Base-by-base conservation (phyloP, 2,113 vertebrate species). In the Hucho hucho region DNA sequence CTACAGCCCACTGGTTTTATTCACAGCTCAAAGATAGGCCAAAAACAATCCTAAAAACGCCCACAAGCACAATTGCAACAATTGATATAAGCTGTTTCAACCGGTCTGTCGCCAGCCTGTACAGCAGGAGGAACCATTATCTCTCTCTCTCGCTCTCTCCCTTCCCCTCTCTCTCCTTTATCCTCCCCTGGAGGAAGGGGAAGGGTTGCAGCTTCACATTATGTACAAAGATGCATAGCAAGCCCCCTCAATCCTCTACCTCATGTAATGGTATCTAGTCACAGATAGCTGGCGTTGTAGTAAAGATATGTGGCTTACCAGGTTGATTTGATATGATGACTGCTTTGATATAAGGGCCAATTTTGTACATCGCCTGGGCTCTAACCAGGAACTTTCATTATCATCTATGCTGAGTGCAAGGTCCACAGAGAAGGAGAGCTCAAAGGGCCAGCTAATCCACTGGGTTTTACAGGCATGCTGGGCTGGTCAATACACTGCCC, bases 1-100 rank as follows among this genome's bases (percentile, higher is more conserved):
- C 83, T 89, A 76, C 90, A 89, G 87, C 86, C 84, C 88, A 90
- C 88, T 88, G 87, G 84, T 88, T 93, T 91, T 91, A 92, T 90
- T 91, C 87, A 89, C 89, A 84, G 84, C 78, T 56, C 82, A 87
- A 77, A 87, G 87, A 91, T 79, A 74, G 80, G 79, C 88, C 84
- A 82, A 89, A 90, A 87, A 88, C 87, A 87, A 92, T 86, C 84
- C 84, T 49, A 74, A 87, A 89, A 87, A 92, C 89, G 70, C 88
- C 86, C 85, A 90, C 84, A 32, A 87, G 76, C 81, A 87, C 87
- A 87, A 92, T 86, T 89, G 89, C 86, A 87, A 87, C 87, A 86
- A 92, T 86, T 89, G 88, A 91, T 89, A 82, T 87, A 79, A 84
- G 87, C 87, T 79, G 74, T 88, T 85, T 83, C 81, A 79, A 82